Evolutionary conservation across 30 jellyfish, hydroid and myxozoan genomes (phyloP).

Genomic region (Cassiopea andromeda): DNA sequence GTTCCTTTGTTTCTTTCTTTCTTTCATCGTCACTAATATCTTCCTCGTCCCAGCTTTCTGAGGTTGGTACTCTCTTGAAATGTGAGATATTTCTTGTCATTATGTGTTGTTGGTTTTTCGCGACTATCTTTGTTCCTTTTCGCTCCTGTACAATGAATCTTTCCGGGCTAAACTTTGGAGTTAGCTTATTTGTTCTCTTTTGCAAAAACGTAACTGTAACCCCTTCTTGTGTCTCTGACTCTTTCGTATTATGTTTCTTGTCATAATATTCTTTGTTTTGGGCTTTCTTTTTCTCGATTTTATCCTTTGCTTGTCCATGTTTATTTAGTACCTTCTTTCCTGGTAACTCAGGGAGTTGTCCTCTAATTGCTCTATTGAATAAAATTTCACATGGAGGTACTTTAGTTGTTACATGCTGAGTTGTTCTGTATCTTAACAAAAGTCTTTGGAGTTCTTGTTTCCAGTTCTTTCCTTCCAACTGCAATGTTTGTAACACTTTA

Average conservation of each 20-base stretch:
- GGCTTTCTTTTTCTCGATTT: slow-evolving; percentile 19
- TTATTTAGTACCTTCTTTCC: slow-evolving; percentile 40
- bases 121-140: slow-evolving; percentile 49
- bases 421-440: slow-evolving; percentile 41
- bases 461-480: slow-evolving; percentile 60
- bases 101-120: slow-evolving; percentile 48
- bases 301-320: slow-evolving; percentile 26
- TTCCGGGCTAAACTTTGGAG: slow-evolving; percentile 40
- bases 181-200: slow-evolving; percentile 24
- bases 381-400: slow-evolving; percentile 56
- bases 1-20: not conserved
- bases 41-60: not conserved
- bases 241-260: slow-evolving; percentile 6
- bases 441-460: slow-evolving; percentile 57
- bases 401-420: slow-evolving; percentile 55
- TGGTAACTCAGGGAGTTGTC: slow-evolving; percentile 51
- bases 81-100: slow-evolving; percentile 3
- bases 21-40: not conserved
- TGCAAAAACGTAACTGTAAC: not conserved
- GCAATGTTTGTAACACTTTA: slow-evolving; percentile 34
- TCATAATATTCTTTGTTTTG: slow-evolving; percentile 24
- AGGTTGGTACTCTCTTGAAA: not conserved
- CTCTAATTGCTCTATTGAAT: slow-evolving; percentile 31
- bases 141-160: slow-evolving; percentile 50
- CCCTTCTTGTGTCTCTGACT: slow-evolving; percentile 23